A percentile compares a stretch with the other conserved stretches of the same genome.
phyloP scores from a whole-genome alignment of 2,113 vertebrate genomes.

The Phrynosoma blainvillii region DNA sequence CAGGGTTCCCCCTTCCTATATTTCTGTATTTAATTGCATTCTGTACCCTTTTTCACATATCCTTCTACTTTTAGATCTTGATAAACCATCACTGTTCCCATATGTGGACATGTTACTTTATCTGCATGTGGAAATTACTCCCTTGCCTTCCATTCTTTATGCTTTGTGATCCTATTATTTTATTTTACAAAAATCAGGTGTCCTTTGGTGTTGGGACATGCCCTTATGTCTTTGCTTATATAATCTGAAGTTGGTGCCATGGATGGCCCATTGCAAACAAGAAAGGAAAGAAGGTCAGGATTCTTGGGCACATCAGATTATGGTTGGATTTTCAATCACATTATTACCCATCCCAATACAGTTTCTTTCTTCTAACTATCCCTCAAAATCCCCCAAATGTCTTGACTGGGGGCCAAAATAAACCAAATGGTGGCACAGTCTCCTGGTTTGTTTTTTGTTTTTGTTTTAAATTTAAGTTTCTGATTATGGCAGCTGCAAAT shows the following conservation, averaged over 20 bases:
- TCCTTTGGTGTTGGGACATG: neutral
- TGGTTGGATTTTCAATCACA: neutral
- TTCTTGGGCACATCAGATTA: neutral
- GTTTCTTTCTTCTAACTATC: neutral
- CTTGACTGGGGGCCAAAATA: neutral
- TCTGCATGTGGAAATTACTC: neutral
- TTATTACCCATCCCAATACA: neutral
- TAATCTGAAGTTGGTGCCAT: neutral
- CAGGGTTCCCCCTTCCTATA: neutral
- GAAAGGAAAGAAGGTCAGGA: neutral
- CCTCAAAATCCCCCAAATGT: neutral
- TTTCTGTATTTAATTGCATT: neutral
- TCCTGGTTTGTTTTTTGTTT: neutral
- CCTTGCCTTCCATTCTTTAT: no score
- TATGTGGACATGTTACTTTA: neutral
- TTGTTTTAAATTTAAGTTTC: neutral
- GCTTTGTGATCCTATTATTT: neutral
- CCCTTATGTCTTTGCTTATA: neutral
- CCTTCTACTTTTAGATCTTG: neutral
- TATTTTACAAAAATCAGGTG: neutral
- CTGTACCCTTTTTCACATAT: neutral
- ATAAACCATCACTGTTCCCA: neutral
- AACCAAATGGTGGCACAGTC: neutral
- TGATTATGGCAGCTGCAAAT: neutral
- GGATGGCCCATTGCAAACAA: no score